These are phyloP conservation scores for Acrobasis repandana DNA, from an alignment of 2,888 invertebrate species.

Conservation along the genomic window DNA sequence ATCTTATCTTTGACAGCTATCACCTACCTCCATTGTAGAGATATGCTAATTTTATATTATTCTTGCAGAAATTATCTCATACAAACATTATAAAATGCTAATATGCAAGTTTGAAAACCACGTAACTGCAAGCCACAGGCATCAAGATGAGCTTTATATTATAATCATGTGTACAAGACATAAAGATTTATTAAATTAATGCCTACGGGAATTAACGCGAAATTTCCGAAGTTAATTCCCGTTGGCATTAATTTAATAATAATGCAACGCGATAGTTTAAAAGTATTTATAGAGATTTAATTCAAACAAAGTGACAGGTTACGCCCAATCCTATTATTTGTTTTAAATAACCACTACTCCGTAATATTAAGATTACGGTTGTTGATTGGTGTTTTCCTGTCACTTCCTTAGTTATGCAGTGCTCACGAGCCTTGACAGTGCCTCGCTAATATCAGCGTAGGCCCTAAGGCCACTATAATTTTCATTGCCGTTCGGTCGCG, in stretches of 20 bases:
- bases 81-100: not conserved
- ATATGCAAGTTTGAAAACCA: not conserved
- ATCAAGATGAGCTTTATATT: not conserved
- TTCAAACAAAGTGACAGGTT: not conserved
- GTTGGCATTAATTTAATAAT: no score
- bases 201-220: no score
- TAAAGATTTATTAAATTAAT: no score
- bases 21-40: not conserved
- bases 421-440: conserved; percentile 56
- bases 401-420: conserved; percentile 31
- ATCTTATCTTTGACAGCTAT: conserved; percentile 4
- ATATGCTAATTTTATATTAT: conserved; percentile 9
- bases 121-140: not conserved
- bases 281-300: no score
- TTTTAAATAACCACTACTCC: not conserved
- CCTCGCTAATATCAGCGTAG: conserved; percentile 55
- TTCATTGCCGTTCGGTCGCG: conserved; percentile 50
- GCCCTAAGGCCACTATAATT: conserved; percentile 55
- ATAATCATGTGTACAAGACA: not conserved
- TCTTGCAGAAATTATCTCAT: not conserved
- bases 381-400: conserved; percentile 26
- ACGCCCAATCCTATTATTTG: not conserved
- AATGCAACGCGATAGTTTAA: no score
- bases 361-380: conserved; percentile 6
- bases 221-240: no score